Evolutionary conservation across 2,797 vertebrate species (phyloP), one percentile per base, ranked within the genome.

Genomic region (Gambelia wislizenii): DNA sequence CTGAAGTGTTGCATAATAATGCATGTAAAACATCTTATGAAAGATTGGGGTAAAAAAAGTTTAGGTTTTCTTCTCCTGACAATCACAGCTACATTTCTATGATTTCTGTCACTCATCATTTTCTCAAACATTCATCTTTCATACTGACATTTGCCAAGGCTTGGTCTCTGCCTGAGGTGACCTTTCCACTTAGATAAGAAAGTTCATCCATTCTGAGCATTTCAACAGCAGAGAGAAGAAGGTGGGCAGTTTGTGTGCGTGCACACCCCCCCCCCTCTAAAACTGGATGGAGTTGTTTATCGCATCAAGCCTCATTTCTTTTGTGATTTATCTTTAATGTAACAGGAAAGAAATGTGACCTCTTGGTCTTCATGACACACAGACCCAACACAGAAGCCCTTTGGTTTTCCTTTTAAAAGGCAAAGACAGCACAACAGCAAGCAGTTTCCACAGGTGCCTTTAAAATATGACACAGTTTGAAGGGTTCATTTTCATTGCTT

Each of bases 121-220:
- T 67, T 72, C 30, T 79, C 18, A 84, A 84, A 77, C 75, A 89
- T 54, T 89, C 67, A 89, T 59, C 64, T 85, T 84, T 79, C 54
- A 72, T 70, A 59, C 36, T 84, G 83, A 84, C 83, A 79, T 79
- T 69, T 70, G 52, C 49, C 39, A 85, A 89, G 83, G 42, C 49
- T 76, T 89, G 39, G 36, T 61, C 25, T 72, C 61, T 84, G 81
- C 56, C 80, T 39, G 61, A 70, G 39, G 30, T 79, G 75, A 70
- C 33, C 8, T 72, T 79, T 89, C 47, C 39, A 84, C 33, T 79
- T 42, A 47, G 67, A 70, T 85, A 89, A 89, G 83, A 59, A 85
- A 79, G 64, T 59, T 44, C 67, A 79, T 79, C 6, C 52, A 59
- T 80, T 80, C 59, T 22, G 33, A 83, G 72, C n/a, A 67, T 39